Conservation (phyloP, 1,140 invertebrate species). For the Trichonephila clavipes region DNA sequence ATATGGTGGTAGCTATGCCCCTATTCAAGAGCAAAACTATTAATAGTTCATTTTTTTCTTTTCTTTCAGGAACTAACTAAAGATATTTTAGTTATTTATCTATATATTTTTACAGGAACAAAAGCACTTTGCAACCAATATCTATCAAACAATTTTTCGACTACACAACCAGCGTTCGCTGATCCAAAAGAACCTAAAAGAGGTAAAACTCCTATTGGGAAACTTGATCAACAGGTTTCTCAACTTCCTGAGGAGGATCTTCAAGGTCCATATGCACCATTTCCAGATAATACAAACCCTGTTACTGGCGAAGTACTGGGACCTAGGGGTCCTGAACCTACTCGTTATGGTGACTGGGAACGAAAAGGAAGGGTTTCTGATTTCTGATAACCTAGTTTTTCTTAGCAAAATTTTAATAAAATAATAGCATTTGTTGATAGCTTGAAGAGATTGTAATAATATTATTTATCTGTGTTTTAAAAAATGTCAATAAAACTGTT, state of each 20-base stretch:
- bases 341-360: slow-evolving; percentile 99
- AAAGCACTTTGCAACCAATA: neutral
- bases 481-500: too few species aligned
- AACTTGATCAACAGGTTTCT: slow-evolving; percentile 84
- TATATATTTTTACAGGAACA: neutral
- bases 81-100: neutral
- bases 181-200: slow-evolving; percentile 60
- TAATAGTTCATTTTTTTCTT: neutral
- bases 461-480: too few species aligned
- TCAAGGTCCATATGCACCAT: slow-evolving; percentile 89
- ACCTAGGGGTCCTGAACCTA: slow-evolving; percentile 97
- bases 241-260: slow-evolving; percentile 78
- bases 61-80: neutral
- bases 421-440: too few species aligned
- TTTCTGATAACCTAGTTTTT: slow-evolving; percentile 86
- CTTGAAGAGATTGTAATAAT: too few species aligned
- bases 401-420: neutral
- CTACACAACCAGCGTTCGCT: neutral
- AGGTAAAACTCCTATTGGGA: slow-evolving; percentile 82
- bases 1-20: neutral
- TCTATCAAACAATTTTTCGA: neutral
- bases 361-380: slow-evolving; percentile 97
- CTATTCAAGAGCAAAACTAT: neutral
- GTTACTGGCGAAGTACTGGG: slow-evolving; percentile 96
- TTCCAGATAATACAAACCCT: slow-evolving; percentile 94